Evolutionary conservation across 2,113 vertebrate species (phyloP).

Genomic region (Microcebus jonahi): DNA sequence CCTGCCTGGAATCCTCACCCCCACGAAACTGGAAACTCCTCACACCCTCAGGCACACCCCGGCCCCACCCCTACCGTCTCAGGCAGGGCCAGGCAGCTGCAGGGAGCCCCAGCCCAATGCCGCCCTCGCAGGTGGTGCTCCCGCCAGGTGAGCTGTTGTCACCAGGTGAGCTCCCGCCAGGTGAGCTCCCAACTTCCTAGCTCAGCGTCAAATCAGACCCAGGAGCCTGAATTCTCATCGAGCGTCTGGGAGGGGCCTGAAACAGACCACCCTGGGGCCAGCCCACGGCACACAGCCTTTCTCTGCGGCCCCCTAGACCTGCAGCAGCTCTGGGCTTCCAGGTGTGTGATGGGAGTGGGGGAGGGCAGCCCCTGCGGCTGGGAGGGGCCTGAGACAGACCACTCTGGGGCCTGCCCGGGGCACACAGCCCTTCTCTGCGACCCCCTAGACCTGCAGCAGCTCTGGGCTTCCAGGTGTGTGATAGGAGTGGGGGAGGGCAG

Average conservation of each 20-base stretch:
- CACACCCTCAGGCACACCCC: neutral
- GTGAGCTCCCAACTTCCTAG: neutral
- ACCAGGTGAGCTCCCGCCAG: neutral
- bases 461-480: neutral
- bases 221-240: neutral
- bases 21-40: slow-evolving; percentile 10
- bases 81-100: neutral
- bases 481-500: neutral
- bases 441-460: neutral
- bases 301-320: neutral
- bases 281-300: neutral
- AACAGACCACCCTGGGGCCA: neutral
- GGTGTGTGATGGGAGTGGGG: neutral
- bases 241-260: neutral
- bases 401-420: neutral
- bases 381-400: neutral
- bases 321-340: neutral
- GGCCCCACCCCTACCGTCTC: neutral
- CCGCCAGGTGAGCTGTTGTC: no score
- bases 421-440: fast-evolving
- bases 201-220: no score
- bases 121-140: no score
- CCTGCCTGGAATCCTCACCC: neutral
- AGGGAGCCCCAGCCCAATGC: neutral
- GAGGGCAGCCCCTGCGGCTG: fast-evolving